These are phyloP conservation scores for Cephalotes varians DNA, from an alignment of 2,888 invertebrate genomes.

Conservation along the genomic window DNA sequence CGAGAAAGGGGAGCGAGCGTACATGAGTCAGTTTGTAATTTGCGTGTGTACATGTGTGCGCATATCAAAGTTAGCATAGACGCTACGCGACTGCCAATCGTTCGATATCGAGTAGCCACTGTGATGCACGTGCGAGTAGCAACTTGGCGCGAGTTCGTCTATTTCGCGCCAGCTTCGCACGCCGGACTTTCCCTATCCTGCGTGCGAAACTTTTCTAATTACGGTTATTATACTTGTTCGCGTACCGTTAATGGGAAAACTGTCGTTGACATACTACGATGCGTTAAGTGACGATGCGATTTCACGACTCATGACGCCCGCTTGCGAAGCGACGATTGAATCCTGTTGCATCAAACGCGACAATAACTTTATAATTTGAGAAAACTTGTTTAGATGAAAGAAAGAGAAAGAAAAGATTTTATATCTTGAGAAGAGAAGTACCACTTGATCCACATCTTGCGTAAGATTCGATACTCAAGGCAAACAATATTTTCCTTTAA, in stretches of 20 bases:
- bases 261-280: conserved; percentile 30
- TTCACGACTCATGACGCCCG: conserved; percentile 3
- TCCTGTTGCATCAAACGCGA: not conserved
- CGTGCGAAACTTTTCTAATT: conserved; percentile 52
- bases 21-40: conserved; percentile 6
- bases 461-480: not conserved
- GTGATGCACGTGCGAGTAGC: conserved; percentile 11
- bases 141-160: conserved; percentile 30
- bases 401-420: not conserved
- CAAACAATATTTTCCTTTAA: not conserved
- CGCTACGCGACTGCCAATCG: conserved; percentile 43
- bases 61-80: conserved; percentile 39
- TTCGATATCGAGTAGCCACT: conserved; percentile 39
- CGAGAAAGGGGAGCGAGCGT: conserved; percentile 31
- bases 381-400: not conserved
- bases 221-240: conserved; percentile 40
- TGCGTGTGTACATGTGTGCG: not conserved
- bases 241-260: conserved; percentile 46
- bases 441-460: not conserved
- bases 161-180: conserved; percentile 35
- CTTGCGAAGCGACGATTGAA: not conserved
- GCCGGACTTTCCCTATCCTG: conserved; percentile 41
- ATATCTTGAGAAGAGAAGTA: not conserved
- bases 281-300: conserved; percentile 27
- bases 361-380: conserved; percentile 9